Conservation (phyloP, 2,888 invertebrate species). For the Harmothoe impar region DNA sequence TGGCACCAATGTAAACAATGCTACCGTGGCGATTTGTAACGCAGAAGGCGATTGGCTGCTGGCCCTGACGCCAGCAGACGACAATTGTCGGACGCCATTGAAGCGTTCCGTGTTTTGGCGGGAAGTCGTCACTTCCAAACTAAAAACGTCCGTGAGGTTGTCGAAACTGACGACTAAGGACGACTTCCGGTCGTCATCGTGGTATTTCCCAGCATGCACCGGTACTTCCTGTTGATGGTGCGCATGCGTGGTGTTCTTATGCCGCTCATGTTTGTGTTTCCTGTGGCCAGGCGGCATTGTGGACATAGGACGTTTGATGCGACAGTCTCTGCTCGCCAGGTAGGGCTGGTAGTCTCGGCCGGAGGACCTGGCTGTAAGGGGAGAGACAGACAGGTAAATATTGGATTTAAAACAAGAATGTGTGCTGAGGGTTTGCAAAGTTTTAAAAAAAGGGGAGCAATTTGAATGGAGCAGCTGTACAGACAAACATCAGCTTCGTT, state of each 20-base stretch:
- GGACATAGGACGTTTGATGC: constrained; percentile 59
- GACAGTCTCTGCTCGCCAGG: constrained; percentile 57
- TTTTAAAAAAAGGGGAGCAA: too few relatives aligned
- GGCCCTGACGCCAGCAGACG: neutral
- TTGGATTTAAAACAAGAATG: too few relatives aligned
- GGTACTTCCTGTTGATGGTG: constrained; percentile 42
- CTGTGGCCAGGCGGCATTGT: constrained; percentile 35
- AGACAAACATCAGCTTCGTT: too few relatives aligned
- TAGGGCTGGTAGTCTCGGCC: constrained; percentile 25
- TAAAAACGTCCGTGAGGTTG: constrained; percentile 38
- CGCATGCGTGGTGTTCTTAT: constrained; percentile 41
- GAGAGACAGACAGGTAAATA: neutral
- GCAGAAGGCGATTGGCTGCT: constrained; percentile 23
- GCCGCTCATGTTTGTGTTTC: constrained; percentile 20
- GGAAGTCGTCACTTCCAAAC: constrained; percentile 42
- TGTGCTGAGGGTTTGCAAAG: too few relatives aligned
- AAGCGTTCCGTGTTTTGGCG: constrained; percentile 38
- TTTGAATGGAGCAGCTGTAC: too few relatives aligned
- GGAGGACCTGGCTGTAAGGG: neutral
- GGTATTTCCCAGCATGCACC: constrained; percentile 39
- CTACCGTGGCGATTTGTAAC: constrained; percentile 3
- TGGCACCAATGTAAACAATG: neutral
- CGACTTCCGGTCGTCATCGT: constrained; percentile 8
- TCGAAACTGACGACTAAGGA: constrained; percentile 32
- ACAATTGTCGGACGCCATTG: constrained; percentile 41